Evolutionary conservation across 92 coral and sea anemone genomes (phyloP).

Genomic region (Diadumene lineata): DNA sequence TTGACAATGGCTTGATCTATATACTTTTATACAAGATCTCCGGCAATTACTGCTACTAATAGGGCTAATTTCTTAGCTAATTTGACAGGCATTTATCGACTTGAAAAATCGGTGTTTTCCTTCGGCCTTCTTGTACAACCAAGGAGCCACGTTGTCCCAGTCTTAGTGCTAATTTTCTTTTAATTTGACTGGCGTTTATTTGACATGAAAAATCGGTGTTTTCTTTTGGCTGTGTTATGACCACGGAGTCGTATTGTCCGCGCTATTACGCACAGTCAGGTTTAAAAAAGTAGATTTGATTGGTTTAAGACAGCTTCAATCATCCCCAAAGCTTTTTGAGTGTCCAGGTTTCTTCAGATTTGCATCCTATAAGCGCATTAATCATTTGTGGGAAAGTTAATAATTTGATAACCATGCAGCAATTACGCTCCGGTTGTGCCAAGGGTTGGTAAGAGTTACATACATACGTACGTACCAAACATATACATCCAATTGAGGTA

Average conservation of each 20-base stretch:
- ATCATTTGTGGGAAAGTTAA: conserved; percentile 2
- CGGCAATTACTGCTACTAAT: conserved; percentile 6
- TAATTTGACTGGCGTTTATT: background rate
- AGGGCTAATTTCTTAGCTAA: background rate
- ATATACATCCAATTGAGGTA: too few relatives aligned
- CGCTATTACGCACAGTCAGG: background rate
- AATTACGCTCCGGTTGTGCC: conserved; percentile 1
- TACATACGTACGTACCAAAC: too few relatives aligned
- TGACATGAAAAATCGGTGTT: background rate
- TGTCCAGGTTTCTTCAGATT: background rate
- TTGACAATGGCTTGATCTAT: background rate
- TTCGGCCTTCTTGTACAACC: too few relatives aligned
- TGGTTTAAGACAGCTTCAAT: background rate
- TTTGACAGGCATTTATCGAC: too few relatives aligned
- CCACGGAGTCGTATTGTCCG: background rate
- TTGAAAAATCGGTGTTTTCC: too few relatives aligned
- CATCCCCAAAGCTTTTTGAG: conserved; percentile 15
- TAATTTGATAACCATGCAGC: background rate
- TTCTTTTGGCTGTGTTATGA: background rate
- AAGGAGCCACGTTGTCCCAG: too few relatives aligned
- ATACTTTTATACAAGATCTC: conserved; percentile 7
- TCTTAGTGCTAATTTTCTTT: background rate
- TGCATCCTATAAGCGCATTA: background rate
- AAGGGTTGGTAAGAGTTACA: too few relatives aligned
- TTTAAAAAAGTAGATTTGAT: background rate